Evolutionary conservation across 1,140 invertebrate species (phyloP).

Genomic region (Bombus sylvicola): DNA sequence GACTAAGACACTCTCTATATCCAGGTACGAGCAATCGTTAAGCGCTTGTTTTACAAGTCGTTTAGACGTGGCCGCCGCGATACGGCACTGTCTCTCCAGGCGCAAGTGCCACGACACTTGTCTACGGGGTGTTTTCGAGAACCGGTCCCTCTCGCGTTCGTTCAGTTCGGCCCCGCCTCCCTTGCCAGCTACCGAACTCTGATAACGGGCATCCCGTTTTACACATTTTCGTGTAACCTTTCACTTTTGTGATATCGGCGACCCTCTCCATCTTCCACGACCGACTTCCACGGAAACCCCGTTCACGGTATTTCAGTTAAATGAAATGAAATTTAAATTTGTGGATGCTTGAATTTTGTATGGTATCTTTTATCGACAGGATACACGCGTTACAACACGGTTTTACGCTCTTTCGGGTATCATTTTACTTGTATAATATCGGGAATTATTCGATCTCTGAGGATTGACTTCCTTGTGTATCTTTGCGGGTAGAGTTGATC

Average conservation of each 20-base stretch:
- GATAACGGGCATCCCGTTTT: conserved; percentile 60
- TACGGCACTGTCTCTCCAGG: conserved; percentile 70
- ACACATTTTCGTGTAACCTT: background rate
- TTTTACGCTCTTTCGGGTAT: no score
- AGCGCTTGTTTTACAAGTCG: conserved; percentile 83
- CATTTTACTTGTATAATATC: no score
- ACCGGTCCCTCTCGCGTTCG: conserved; percentile 57
- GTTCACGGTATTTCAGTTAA: no score
- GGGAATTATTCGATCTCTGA: no score
- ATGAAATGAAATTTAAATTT: no score
- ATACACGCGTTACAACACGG: no score
- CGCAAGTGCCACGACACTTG: conserved; percentile 69
- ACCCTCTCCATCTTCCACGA: background rate
- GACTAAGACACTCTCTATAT: conserved; percentile 30
- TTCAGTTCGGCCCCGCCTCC: background rate
- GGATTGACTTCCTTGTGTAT: no score
- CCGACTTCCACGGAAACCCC: no score
- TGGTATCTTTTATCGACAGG: no score
- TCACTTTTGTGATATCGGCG: background rate
- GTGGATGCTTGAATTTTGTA: no score
- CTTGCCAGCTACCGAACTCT: conserved; percentile 60
- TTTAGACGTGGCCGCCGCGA: conserved; percentile 77
- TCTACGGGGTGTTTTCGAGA: conserved; percentile 75
- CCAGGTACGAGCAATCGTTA: conserved; percentile 78
- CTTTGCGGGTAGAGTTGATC: no score